Percentiles rank a stretch among this genome's conserved stretches.
Conservation (phyloP, 2,113 vertebrate species). For the Anhinga rufa region DNA sequence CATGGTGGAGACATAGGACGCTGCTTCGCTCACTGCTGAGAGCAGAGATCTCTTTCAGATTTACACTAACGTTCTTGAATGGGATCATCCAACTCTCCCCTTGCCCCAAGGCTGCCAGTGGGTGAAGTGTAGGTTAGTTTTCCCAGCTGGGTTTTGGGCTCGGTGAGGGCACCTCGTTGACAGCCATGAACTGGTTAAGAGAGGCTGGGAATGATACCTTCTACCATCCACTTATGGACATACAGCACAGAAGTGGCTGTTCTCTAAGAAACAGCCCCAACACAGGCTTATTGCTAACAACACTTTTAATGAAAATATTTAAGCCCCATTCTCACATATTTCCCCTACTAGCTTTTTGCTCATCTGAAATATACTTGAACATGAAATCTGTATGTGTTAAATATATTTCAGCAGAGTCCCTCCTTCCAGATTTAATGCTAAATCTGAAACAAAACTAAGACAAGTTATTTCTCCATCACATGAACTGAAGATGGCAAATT, state of each 20-base stretch:
- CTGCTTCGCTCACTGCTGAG: neutral
- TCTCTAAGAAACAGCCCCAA: neutral
- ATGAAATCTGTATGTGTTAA: rapidly evolving
- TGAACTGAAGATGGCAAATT: neutral
- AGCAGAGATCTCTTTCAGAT: neutral
- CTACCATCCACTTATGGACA: neutral
- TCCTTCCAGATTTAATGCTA: neutral
- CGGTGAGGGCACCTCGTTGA: neutral
- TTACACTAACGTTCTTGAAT: neutral
- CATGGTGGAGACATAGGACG: neutral
- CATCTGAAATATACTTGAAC: neutral
- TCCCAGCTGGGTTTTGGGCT: neutral
- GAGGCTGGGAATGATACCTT: neutral
- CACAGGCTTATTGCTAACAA: constrained; percentile 51
- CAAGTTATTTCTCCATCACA: neutral
- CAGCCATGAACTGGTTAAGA: neutral
- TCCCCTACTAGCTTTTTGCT: neutral
- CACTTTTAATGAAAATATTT: neutral
- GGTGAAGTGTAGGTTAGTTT: neutral
- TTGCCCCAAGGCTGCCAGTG: neutral
- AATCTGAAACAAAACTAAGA: neutral
- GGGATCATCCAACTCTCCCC: neutral
- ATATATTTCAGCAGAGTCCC: neutral
- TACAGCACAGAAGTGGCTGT: neutral
- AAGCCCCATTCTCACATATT: neutral